Base-by-base conservation (phyloP, 2,888 invertebrate genomes). In the Drosophila gaucha region DNA sequence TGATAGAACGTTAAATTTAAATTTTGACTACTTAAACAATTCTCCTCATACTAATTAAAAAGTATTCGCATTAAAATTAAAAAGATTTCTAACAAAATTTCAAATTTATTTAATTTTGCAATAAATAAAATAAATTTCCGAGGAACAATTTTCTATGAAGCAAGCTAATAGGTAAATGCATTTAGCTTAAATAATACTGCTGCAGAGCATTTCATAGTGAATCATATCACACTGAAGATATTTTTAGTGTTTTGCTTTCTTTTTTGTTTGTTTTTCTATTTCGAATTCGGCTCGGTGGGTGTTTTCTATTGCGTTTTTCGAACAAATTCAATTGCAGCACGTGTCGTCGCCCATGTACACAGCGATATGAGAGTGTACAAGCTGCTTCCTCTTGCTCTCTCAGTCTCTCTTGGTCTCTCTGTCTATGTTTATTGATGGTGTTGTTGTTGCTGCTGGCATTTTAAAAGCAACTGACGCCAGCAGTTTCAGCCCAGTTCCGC, bases 291-390 rank as follows among this genome's bases (percentile, higher is more conserved):
- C 52, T 67, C 49, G 63, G 60, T 70, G 75, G 78, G 84, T 78
- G 86, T 82, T 86, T 80, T 80, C 80, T 73, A 78, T 83, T 82
- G 83, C 80, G 78, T 86, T 84, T 78, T 84, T 77, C 65, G 86
- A 83, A 78, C 85, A 78, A 84, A 84, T 84, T 84, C 86, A 84
- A 84, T 84, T 84, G 84, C 75, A 72, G 86, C 79, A 84, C 84
- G 86, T 86, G 82, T 84, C 79, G 85, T 69, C 73, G 73, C 63
- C 77, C 70, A 67, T 77, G 67, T 67, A 72, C 63, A 74, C 58
- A 55, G 49, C 62, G 67, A 62, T 80, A 74, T 65, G 65, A 67
- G 63, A 64, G 70, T 57, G 49, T 54, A 58, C 55, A 63, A 70
- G 67, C 66, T 26, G 30, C 44, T 30, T 39, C 39, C 10, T 30